phyloP scores from a whole-genome alignment of 2,797 vertebrate species.

The Darevskia mixta region DNA sequence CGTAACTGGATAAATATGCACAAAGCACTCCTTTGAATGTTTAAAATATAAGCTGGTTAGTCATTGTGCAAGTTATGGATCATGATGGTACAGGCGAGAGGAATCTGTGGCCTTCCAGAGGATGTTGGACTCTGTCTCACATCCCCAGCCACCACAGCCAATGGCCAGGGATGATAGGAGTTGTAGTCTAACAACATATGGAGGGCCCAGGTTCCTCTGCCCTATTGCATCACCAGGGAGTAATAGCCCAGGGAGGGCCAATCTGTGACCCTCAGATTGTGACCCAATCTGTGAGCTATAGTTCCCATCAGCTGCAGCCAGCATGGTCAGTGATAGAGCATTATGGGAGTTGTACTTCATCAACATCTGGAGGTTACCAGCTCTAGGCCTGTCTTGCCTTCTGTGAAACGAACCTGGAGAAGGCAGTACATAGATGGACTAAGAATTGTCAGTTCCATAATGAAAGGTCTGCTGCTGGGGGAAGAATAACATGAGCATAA shows the following conservation, averaged over 20 bases:
- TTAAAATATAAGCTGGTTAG: slow-evolving; percentile 42
- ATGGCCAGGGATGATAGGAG: background rate
- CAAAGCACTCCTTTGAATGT: slow-evolving; percentile 12
- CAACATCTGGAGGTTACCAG: too few relatives aligned
- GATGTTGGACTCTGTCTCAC: too few relatives aligned
- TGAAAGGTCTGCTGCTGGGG: background rate
- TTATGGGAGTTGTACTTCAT: too few relatives aligned
- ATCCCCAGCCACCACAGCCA: background rate
- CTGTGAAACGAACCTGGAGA: background rate
- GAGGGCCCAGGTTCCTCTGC: background rate
- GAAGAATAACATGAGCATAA: background rate
- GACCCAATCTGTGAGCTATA: too few relatives aligned
- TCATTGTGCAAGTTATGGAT: background rate
- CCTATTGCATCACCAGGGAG: too few relatives aligned
- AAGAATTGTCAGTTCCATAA: background rate
- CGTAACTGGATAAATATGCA: slow-evolving; percentile 5
- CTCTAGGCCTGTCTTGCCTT: background rate
- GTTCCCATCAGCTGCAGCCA: too few relatives aligned
- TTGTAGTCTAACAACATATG: background rate
- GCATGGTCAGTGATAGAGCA: too few relatives aligned
- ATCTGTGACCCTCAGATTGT: too few relatives aligned
- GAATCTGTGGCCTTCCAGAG: background rate
- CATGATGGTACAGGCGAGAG: background rate
- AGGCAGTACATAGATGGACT: background rate
- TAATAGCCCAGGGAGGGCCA: too few relatives aligned